phyloP scores from a whole-genome alignment of 2,113 vertebrate species.

The Orthonyx spaldingii region DNA sequence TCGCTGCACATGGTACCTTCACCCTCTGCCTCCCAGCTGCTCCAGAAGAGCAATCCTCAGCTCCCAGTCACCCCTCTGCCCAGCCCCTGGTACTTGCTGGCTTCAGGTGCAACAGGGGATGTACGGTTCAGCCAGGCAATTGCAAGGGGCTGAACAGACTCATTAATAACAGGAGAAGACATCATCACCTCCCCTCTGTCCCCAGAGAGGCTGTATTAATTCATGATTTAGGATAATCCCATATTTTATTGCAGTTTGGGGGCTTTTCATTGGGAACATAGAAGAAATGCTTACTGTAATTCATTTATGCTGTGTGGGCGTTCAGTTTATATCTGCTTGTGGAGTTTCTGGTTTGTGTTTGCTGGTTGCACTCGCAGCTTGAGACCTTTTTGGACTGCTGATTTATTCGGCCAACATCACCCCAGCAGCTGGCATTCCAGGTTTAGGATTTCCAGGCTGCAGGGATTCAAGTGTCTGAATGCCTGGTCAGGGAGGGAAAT shows the following conservation, averaged over 20 bases:
- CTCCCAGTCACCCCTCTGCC: background rate
- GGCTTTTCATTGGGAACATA: background rate
- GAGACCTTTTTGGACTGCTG: background rate
- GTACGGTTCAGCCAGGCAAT: background rate
- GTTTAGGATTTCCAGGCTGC: background rate
- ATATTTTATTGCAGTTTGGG: background rate
- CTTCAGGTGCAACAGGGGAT: background rate
- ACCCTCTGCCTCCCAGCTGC: background rate
- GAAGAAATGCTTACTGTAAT: background rate
- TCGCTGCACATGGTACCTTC: fast-evolving
- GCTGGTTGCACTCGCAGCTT: background rate
- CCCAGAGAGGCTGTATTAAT: background rate
- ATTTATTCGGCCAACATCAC: background rate
- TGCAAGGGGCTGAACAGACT: background rate
- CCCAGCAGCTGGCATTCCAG: background rate
- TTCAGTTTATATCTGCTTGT: background rate
- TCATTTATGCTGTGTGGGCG: background rate
- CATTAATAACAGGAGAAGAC: background rate
- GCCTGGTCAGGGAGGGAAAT: background rate
- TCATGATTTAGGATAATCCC: background rate
- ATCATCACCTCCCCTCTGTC: background rate
- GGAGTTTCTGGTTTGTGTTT: background rate
- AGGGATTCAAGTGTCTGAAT: background rate
- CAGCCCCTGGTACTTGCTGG: background rate
- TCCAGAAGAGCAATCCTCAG: background rate